These are phyloP conservation scores for Archilochus colubris DNA, from an alignment of 2,113 vertebrate genomes.

Conservation along the genomic window DNA sequence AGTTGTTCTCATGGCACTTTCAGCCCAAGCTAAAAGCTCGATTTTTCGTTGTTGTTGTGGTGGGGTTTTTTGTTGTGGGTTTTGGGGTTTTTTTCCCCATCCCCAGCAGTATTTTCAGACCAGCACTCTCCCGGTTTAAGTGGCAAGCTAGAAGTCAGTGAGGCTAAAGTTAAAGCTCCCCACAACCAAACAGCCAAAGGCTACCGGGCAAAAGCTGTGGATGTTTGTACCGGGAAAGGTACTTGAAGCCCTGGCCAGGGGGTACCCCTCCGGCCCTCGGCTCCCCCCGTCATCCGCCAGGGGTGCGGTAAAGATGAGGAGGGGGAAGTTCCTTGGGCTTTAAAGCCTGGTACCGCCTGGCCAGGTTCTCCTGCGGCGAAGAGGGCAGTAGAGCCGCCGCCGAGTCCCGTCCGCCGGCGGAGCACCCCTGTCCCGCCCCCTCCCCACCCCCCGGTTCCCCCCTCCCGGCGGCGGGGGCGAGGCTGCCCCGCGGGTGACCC, in stretches of 20 bases:
- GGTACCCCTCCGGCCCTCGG: no score
- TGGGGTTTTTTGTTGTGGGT: accelerated
- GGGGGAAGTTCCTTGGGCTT: not conserved
- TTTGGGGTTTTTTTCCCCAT: not conserved
- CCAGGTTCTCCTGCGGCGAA: not conserved
- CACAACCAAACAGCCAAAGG: not conserved
- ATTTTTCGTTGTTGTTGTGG: not conserved
- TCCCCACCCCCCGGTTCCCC: not conserved
- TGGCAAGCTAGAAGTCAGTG: not conserved
- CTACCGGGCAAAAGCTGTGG: not conserved
- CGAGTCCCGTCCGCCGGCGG: no score
- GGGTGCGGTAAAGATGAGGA: not conserved
- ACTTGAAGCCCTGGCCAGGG: not conserved
- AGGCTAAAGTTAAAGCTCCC: not conserved
- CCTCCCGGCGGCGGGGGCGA: not conserved
- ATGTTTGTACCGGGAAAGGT: not conserved
- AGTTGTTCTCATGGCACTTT: not conserved
- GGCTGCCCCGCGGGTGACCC: conserved; percentile 51
- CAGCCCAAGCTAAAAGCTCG: not conserved
- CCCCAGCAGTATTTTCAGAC: not conserved
- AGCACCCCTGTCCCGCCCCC: not conserved
- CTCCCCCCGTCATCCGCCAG: not conserved
- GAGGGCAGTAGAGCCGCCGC: not conserved
- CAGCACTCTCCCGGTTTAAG: not conserved
- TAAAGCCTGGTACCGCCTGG: accelerated